Conservation (phyloP, 2,888 invertebrate species). For the Thymelicus sylvestris region DNA sequence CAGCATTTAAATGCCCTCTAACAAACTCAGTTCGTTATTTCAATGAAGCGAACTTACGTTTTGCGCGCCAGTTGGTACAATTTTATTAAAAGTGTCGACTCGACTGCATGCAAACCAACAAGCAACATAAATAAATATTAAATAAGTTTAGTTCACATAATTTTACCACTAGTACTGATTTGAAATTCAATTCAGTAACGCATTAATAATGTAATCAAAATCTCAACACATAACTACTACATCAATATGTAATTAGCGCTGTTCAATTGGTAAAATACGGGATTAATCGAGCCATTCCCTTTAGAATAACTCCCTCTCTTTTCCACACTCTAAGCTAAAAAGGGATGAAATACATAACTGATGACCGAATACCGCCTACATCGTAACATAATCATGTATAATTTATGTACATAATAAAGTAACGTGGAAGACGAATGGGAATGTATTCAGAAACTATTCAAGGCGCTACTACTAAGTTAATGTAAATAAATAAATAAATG, state of each 20-base stretch:
- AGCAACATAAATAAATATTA: too few species aligned
- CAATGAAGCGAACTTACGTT: too few species aligned
- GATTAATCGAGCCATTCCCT: constrained; percentile 22
- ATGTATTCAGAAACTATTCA: background rate
- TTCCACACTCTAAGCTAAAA: constrained; percentile 1
- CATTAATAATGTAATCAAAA: constrained; percentile 4
- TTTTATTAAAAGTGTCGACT: too few species aligned
- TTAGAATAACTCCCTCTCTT: constrained; percentile 10
- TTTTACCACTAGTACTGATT: background rate
- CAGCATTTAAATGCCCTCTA: too few species aligned
- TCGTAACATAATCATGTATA: constrained; percentile 8
- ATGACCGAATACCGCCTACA: constrained; percentile 18
- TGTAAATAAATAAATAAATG: too few species aligned
- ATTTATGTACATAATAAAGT: constrained; percentile 21
- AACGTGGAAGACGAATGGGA: constrained; percentile 8
- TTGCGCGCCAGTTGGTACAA: too few species aligned
- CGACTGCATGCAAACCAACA: too few species aligned
- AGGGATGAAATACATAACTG: background rate
- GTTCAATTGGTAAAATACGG: constrained; percentile 18
- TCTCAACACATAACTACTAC: constrained; percentile 1
- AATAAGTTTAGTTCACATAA: too few species aligned
- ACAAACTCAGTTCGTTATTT: too few species aligned
- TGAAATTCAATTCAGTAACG: background rate
- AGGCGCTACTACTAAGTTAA: background rate
- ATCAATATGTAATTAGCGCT: constrained; percentile 10